Base-by-base conservation (phyloP, 2,797 vertebrate genomes). In the Centroberyx gerrardi region DNA sequence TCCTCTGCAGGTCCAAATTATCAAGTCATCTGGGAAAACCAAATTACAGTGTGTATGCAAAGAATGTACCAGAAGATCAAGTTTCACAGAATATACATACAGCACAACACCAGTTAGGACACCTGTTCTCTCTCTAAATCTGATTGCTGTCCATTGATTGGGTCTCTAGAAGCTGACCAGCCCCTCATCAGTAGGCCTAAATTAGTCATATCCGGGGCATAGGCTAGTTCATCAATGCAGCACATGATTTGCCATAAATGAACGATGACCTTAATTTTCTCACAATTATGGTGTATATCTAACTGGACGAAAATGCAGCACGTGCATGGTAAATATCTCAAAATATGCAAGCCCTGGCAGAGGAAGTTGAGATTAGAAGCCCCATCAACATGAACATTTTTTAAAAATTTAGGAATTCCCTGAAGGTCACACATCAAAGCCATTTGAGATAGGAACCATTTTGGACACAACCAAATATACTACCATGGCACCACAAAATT, bases 21-120 rank as follows among this genome's bases (percentile, higher is more conserved):
- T 90, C 81, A 80, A 84, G 81, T 90, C 89, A 90, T 91, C 85
- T 86, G 82, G 87, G 85, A 90, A 91, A 90, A 87, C 84, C 75
- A 83, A 74, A 90, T 91, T 88, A 90, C 80, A 80, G 80, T 76
- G 69, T 73, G 72, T 81, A 87, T 58, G 68, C 62, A 86, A 80
- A 80, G 63, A 84, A 76, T 69, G 15, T 72, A 66, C 27, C 2
- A 40, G 10, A 42, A 78, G 79, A 84, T 81, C 51, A 68, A 78
- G 60, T 89, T 89, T 84, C 62, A 62, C 71, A 85, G 87, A 88
- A 71, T 62, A 74, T 51, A 78, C 53, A 87, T 53, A 29, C 8
- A 63, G 64, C 68, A 79, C 64, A 78, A 77, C 72, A 84, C 72
- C 87, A 81, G 80, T 84, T 72, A 75, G 72, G 76, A 92, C 92